These are phyloP conservation scores for Lypha dubia DNA, from an alignment of 2,888 invertebrate genomes.

Conservation along the genomic window DNA sequence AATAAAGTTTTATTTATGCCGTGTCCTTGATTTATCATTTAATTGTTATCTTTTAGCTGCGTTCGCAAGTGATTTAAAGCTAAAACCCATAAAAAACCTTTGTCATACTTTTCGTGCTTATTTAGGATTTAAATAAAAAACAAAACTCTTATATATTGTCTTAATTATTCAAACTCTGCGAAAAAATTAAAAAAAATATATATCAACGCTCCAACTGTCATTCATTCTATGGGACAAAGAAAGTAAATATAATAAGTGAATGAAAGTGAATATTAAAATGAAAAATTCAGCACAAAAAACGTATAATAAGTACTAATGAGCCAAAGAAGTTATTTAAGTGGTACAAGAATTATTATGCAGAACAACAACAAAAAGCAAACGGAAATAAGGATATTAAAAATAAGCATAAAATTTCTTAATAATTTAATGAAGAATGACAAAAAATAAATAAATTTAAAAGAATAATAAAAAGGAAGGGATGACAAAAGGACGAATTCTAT, in stretches of 20 bases:
- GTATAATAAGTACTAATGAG: constrained; percentile 52
- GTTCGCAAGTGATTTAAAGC: neutral
- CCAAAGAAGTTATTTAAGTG: constrained; percentile 30
- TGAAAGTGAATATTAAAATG: constrained; percentile 36
- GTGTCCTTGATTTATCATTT: neutral
- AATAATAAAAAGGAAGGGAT: neutral
- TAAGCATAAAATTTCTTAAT: neutral
- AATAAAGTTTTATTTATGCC: neutral
- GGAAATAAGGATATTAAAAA: neutral
- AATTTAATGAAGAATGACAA: neutral
- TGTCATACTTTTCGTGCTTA: neutral
- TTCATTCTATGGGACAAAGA: neutral
- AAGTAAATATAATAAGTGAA: constrained; percentile 43
- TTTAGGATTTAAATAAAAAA: neutral
- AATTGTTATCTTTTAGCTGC: constrained; percentile 5
- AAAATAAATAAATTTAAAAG: neutral
- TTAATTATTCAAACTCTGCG: neutral
- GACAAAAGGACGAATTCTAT: neutral
- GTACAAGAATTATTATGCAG: neutral
- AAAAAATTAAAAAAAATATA: too few relatives aligned
- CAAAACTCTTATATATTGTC: neutral
- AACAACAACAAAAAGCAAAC: neutral
- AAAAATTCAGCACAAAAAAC: constrained; percentile 23
- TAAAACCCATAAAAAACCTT: neutral
- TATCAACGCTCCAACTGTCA: too few relatives aligned